Conservation (phyloP, 2,888 invertebrate species). For the Lingula anatina region DNA sequence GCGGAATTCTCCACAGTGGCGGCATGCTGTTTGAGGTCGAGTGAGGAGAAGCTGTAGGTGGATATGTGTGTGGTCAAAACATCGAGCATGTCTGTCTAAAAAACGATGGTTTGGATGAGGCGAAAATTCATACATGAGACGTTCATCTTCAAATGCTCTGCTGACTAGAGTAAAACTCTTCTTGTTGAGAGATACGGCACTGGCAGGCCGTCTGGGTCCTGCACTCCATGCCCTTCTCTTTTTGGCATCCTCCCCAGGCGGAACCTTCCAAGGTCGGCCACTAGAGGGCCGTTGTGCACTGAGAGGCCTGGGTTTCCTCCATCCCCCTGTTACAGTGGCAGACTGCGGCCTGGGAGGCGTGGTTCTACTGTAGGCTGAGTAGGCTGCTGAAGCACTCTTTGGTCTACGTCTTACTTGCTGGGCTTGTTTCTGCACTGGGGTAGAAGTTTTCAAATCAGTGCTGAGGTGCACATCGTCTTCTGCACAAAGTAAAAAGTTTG, state of each 20-base stretch:
- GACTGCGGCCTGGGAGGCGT: too few species aligned
- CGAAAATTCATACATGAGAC: too few species aligned
- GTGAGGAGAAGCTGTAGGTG: constrained; percentile 16
- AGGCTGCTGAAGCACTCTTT: too few species aligned
- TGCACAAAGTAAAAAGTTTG: constrained; percentile 19
- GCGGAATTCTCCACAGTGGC: constrained; percentile 13
- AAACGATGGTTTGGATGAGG: constrained; percentile 26
- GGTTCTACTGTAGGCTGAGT: too few species aligned
- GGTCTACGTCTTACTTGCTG: too few species aligned
- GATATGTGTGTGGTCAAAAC: constrained; percentile 26
- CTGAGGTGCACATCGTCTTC: constrained; percentile 16
- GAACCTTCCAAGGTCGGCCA: too few species aligned
- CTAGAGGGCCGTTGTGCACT: too few species aligned
- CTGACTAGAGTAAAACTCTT: constrained; percentile 24
- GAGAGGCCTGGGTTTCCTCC: too few species aligned
- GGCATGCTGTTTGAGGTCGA: constrained; percentile 25
- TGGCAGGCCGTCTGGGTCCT: constrained; percentile 13
- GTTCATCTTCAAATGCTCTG: constrained; percentile 22
- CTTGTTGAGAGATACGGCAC: constrained; percentile 13
- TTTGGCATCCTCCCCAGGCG: too few species aligned
- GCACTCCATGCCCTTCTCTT: too few species aligned
- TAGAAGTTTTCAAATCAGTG: constrained; percentile 11
- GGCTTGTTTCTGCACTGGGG: constrained; percentile 8
- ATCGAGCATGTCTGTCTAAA: constrained; percentile 30
- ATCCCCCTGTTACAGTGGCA: too few species aligned